Evolutionary conservation across 1,140 invertebrate species (phyloP).

Genomic region (Monomorium pharaonis): DNA sequence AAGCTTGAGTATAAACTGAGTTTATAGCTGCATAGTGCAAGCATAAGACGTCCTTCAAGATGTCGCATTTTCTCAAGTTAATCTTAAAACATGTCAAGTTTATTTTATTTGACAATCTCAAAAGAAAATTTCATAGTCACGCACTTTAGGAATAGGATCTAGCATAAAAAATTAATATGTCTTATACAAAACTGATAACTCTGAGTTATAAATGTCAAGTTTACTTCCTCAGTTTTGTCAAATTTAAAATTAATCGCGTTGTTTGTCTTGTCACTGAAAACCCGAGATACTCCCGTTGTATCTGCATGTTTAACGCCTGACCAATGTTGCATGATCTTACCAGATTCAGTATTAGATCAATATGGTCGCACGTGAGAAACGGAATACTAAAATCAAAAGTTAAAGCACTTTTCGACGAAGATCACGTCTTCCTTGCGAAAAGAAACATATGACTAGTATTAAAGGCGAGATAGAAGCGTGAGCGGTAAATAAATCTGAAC

Average conservation of each 20-base stretch:
- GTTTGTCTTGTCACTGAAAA: neutral
- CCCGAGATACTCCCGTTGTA: neutral
- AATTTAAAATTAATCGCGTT: neutral
- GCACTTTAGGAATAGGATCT: neutral
- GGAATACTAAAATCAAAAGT: neutral
- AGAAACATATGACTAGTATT: neutral
- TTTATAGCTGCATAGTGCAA: slow-evolving; percentile 4
- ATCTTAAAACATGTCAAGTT: slow-evolving; percentile 38
- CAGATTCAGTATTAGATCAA: neutral
- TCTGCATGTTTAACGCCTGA: slow-evolving; percentile 13
- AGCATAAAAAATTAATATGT: neutral
- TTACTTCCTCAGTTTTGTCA: slow-evolving; percentile 1
- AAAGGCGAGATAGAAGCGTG: neutral
- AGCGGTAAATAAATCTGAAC: slow-evolving; percentile 12
- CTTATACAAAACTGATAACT: neutral
- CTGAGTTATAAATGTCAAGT: neutral
- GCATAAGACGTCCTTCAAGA: slow-evolving; percentile 38
- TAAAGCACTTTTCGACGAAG: slow-evolving; percentile 28
- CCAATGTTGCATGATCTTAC: slow-evolving; percentile 11
- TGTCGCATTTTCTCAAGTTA: slow-evolving; percentile 3
- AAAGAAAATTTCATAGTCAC: slow-evolving; percentile 13
- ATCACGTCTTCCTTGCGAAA: neutral
- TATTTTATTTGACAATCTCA: slow-evolving; percentile 1
- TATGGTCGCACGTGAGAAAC: neutral
- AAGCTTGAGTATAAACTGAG: slow-evolving; percentile 18